Conservation (phyloP, 1,140 invertebrate genomes). For the Drosophila biarmipes region DNA sequence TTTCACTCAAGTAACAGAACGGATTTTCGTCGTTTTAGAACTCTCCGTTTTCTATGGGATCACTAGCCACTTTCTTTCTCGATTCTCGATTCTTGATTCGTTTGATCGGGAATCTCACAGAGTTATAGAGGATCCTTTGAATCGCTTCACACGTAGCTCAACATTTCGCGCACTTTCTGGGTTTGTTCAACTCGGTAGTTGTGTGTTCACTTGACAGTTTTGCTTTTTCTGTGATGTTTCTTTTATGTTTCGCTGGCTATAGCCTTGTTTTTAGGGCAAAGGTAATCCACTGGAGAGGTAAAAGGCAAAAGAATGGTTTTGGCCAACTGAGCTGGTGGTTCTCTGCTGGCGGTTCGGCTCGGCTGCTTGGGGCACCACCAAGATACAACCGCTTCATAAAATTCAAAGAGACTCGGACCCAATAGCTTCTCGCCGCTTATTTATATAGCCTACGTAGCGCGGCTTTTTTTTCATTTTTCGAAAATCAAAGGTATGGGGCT, state of each 20-base stretch:
- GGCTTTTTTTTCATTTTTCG: constrained; percentile 72
- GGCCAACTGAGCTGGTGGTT: constrained; percentile 27
- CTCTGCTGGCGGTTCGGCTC: constrained; percentile 49
- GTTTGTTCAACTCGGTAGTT: constrained; percentile 39
- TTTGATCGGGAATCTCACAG: constrained; percentile 41
- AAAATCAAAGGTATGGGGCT: constrained; percentile 61
- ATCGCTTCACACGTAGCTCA: constrained; percentile 42
- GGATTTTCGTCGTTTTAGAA: constrained; percentile 46
- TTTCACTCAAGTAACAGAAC: constrained; percentile 63
- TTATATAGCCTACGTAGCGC: constrained; percentile 84
- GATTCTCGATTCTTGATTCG: constrained; percentile 14
- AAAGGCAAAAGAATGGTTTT: constrained; percentile 44
- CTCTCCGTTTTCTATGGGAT: constrained; percentile 30
- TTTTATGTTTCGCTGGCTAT: constrained; percentile 23
- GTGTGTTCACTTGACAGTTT: constrained; percentile 42
- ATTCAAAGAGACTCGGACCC: constrained; percentile 84
- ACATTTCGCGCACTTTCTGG: constrained; percentile 69
- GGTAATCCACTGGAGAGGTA: constrained; percentile 54
- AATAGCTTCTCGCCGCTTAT: constrained; percentile 84
- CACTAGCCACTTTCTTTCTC: constrained; percentile 52
- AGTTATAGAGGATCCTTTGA: constrained; percentile 62
- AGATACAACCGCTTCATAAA: constrained; percentile 85
- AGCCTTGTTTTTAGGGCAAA: constrained; percentile 12
- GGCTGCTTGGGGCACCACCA: constrained; percentile 69
- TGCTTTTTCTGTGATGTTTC: constrained; percentile 7